Evolutionary conservation across 2,888 invertebrate species (phyloP), one percentile per base, ranked within the genome.

Genomic region (Acrocyrtus sp.): DNA sequence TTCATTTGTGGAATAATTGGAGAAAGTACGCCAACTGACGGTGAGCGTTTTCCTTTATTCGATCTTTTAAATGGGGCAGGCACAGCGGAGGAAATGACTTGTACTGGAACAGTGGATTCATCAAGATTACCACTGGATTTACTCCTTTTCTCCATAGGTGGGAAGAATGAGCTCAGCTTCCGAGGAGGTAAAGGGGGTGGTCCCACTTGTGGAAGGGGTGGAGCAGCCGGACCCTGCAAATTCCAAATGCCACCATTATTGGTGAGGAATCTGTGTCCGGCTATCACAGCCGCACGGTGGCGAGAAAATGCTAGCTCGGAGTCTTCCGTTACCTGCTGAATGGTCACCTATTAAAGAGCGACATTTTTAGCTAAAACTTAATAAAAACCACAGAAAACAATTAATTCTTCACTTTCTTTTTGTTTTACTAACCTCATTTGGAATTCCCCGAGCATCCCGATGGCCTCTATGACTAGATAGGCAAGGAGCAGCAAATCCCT

Each of bases 281-380:
- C 72, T 45, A 72, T 65, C 15, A 72, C 72, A 4, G 72, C 72
- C 12, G 72, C 72, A 17, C 72, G 57, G 39, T 72, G 72, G 22
- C 72, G 63, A 1, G 72, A 72, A 27, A 72, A 72, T 24, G 56
- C 54, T 41, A 56, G 17, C 29, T 63, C 72, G 19, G 72, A 58
- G 24, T 72, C 72, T 21, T 72, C 72, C 4, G 34, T 19, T n/a
- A 60, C 69, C 3, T 34, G 68, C 21, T 67, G 26, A 22, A 50
- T 47, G 10, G 54, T 48, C 53, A 61, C 19, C n/a, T 22, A 6
- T 2, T 1, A 26, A 26, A 26, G 10, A 17, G 0, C 4, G 10
- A 34, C n/a, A 50, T 61, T n/a, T n/a, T n/a, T n/a, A n/a, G n/a
- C n/a, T n/a, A n/a, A n/a, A n/a, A 17, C 15, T 6, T 45, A 21